Conservation (phyloP, 2,113 vertebrate genomes). For the Paradisaea rubra region DNA sequence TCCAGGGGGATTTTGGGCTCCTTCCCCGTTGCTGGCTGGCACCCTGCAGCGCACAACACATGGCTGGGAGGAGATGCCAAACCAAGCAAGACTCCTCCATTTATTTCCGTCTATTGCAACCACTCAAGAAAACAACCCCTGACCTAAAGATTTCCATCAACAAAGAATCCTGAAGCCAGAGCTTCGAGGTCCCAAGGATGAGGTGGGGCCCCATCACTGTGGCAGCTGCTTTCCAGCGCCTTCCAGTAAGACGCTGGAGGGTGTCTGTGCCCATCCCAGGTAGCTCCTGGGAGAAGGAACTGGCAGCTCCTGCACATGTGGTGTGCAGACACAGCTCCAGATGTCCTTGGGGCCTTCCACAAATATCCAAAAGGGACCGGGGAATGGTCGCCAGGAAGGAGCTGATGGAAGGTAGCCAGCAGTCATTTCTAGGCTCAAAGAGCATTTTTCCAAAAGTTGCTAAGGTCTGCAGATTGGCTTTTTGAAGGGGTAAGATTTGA, state of each 20-base stretch:
- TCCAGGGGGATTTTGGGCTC: background rate
- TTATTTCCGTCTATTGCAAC: background rate
- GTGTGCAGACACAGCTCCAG: slow-evolving; percentile 12
- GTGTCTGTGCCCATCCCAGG: background rate
- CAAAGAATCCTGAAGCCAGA: background rate
- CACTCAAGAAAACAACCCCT: background rate
- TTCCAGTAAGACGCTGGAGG: background rate
- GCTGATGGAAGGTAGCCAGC: slow-evolving; percentile 33
- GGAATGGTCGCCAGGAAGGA: slow-evolving; percentile 18
- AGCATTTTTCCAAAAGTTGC: background rate
- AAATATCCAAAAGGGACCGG: slow-evolving; percentile 26
- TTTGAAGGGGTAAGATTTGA: background rate
- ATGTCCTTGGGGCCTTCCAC: slow-evolving; percentile 27
- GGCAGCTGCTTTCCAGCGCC: background rate
- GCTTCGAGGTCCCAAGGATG: background rate
- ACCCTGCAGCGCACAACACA: background rate
- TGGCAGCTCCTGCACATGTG: slow-evolving; percentile 5
- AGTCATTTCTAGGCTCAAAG: slow-evolving; percentile 25
- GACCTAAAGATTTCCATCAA: background rate
- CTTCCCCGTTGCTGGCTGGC: background rate
- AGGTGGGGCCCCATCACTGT: background rate
- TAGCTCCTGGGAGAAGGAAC: background rate
- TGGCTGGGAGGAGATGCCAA: background rate
- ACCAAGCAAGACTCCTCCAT: background rate
- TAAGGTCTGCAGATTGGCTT: background rate